Base-by-base conservation (phyloP, 1,140 invertebrate species). In the Doryteuthis pealeii region DNA sequence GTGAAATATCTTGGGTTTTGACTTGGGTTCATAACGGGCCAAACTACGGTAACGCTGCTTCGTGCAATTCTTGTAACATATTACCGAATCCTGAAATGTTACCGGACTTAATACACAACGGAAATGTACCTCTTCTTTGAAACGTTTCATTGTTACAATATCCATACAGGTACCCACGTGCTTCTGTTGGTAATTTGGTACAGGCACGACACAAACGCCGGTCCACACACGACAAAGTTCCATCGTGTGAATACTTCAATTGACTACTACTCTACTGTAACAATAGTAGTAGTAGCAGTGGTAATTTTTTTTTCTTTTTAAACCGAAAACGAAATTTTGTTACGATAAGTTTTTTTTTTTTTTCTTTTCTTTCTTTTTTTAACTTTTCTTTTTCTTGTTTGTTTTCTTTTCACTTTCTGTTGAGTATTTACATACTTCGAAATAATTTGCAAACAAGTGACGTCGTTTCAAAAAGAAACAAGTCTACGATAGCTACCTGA, bases 21-120 rank as follows among this genome's bases (percentile, higher is more conserved):
- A 75, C 14, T 78, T 68, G 1, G 83, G 79, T 74, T 84, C 81
- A 71, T 82, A 84, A 72, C 78, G 81, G 22, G 80, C 81, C 40
- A 75, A 43, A 74, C 81, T 83, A 2, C 80, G 73, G 70, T 73
- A 84, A 66, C 83, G 74, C 31, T 77, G 80, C 14, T 78, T 74
- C 14, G 80, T 83, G 31, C 45, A 78, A 75, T 81, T 76, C 6
- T 79, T 76, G 71, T 78, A 83, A 26, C 80, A 74, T 22, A 78
- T 77, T n/a, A 81, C 75, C 18, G 81, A 82, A 58, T 82, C 80
- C 10, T 75, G 72, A 70, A 75, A 78, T 22, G 75, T 68, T 2
- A 82, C 78, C 26, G 83, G 79, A 30, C 73, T 49, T 33, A 83
- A 49, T 28, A 68, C 70, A 4, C 81, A 81, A 26, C 78, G 74